Conservation (phyloP, 1,140 invertebrate species). For the Tigriopus japonicus region DNA sequence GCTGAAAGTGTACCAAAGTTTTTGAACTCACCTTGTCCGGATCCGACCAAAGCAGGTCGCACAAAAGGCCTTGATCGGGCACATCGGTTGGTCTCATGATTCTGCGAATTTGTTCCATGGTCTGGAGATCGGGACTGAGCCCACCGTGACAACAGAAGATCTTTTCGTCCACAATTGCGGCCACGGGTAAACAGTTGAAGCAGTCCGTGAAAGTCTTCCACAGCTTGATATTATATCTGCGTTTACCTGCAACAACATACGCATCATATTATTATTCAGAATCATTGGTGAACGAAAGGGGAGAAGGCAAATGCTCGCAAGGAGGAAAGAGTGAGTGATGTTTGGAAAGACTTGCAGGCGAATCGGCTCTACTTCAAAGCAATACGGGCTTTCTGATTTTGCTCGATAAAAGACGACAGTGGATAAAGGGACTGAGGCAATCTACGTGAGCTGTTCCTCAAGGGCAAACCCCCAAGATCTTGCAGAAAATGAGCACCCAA, state of each 20-base stretch:
- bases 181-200: slow-evolving; percentile 49
- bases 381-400: too few species aligned
- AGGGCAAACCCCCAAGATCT: too few species aligned
- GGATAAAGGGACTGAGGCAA: too few species aligned
- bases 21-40: slow-evolving; percentile 29
- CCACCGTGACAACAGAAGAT: slow-evolving; percentile 96
- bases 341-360: too few species aligned
- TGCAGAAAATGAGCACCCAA: too few species aligned
- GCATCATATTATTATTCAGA: too few species aligned
- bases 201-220: slow-evolving; percentile 57
- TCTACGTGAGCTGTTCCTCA: too few species aligned
- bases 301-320: not conserved
- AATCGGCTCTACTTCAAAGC: too few species aligned
- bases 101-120: slow-evolving; percentile 58
- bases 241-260: slow-evolving; percentile 26
- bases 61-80: slow-evolving; percentile 37
- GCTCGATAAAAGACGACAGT: too few species aligned
- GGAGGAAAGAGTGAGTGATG: too few species aligned
- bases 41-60: slow-evolving; percentile 39
- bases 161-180: slow-evolving; percentile 77
- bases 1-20: not conserved
- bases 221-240: slow-evolving; percentile 46
- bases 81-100: slow-evolving; percentile 48
- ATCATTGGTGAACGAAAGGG: not conserved
- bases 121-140: slow-evolving; percentile 66